These are phyloP conservation scores for Mastomys natalensis DNA, from an alignment of 2,113 vertebrate species.

Conservation along the genomic window DNA sequence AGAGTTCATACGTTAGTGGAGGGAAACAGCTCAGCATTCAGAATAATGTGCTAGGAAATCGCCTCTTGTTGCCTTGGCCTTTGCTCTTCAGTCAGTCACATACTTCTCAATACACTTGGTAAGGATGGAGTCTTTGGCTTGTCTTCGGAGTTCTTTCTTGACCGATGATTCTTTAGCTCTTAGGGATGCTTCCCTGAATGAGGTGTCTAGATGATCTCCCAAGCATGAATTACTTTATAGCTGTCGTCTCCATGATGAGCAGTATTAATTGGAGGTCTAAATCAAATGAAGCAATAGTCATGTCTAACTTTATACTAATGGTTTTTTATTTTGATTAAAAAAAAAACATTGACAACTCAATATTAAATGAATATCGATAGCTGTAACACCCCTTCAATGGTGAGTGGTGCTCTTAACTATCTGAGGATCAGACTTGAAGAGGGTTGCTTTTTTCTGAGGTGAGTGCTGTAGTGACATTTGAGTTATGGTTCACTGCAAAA, in stretches of 20 bases:
- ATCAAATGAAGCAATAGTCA: constrained; percentile 9
- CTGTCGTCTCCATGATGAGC: not conserved
- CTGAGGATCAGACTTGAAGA: constrained; percentile 6
- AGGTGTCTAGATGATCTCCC: not conserved
- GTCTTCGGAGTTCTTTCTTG: not conserved
- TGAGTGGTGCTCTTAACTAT: not conserved
- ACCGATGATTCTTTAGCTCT: constrained; percentile 10
- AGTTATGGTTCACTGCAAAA: constrained; percentile 51
- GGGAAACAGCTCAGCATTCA: not conserved
- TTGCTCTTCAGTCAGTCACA: not conserved
- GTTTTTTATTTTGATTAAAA: constrained; percentile 29
- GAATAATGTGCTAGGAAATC: no score
- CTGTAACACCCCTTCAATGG: constrained; percentile 52
- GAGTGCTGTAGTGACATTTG: not conserved
- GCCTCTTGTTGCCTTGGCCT: not conserved
- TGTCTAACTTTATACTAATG: not conserved
- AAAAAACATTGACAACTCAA: not conserved
- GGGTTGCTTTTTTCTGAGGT: not conserved
- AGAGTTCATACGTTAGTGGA: no score
- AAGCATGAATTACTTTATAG: not conserved
- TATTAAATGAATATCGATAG: not conserved
- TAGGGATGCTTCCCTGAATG: not conserved
- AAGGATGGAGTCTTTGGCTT: not conserved
- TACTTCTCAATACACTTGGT: not conserved
- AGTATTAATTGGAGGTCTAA: constrained; percentile 24